Evolutionary conservation across 2,888 invertebrate species (phyloP).

Genomic region (Iphiclides podalirius): DNA sequence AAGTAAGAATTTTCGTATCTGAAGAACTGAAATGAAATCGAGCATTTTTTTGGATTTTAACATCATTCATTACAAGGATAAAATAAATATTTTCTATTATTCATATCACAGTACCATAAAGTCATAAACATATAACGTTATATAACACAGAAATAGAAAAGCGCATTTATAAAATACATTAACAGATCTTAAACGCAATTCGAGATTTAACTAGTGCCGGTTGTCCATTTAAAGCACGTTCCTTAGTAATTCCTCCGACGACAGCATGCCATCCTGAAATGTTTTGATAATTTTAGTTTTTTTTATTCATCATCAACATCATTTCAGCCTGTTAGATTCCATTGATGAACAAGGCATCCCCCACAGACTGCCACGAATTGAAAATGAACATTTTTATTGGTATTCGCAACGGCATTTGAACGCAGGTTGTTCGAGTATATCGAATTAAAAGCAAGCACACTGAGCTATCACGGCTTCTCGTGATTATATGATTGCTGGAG

Average conservation of each 20-base stretch:
- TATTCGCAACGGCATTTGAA: no score
- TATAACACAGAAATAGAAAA: slow-evolving; percentile 35
- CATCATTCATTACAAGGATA: slow-evolving; percentile 16
- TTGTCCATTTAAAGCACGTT: slow-evolving; percentile 56
- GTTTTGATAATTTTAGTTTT: slow-evolving; percentile 28
- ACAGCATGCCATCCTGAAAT: slow-evolving; percentile 78
- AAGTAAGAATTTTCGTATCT: slow-evolving; percentile 11
- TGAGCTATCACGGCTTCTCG: no score
- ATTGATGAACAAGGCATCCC: no score
- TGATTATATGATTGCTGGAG: no score
- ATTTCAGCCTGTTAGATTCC: no score
- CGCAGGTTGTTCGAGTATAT: no score
- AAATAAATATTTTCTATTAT: slow-evolving; percentile 38
- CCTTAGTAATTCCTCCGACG: slow-evolving; percentile 78
- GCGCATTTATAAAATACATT: slow-evolving; percentile 39
- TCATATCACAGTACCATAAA: slow-evolving; percentile 69
- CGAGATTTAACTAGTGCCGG: slow-evolving; percentile 29
- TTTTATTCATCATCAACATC: no score
- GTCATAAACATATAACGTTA: slow-evolving; percentile 44
- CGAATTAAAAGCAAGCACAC: no score
- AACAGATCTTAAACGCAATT: slow-evolving; percentile 43
- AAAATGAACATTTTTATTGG: no score
- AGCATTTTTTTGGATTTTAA: slow-evolving; percentile 23
- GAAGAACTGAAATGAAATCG: slow-evolving; percentile 9
- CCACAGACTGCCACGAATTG: no score